These are phyloP conservation scores for Plumapathes pennacea DNA, from an alignment of 92 coral and sea anemone species.

Conservation along the genomic window DNA sequence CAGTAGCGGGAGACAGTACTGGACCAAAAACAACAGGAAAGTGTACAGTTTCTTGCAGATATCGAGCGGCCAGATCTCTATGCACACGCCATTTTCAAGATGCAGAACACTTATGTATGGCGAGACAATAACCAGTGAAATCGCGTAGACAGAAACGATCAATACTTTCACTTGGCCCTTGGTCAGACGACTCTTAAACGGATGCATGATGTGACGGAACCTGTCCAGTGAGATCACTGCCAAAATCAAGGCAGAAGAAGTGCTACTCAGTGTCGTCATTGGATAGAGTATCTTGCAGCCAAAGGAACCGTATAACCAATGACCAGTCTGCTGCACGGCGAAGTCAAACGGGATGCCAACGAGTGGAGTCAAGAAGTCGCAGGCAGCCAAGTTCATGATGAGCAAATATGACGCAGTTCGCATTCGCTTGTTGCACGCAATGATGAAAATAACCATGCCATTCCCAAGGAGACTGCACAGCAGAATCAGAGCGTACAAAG, in stretches of 20 bases:
- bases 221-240: conserved; percentile 93
- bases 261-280: conserved; percentile 66
- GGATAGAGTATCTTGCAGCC: conserved; percentile 89
- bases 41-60: conserved; percentile 68
- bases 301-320: conserved; percentile 80
- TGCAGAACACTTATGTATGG: conserved; percentile 72
- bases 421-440: conserved; percentile 67
- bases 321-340: conserved; percentile 56
- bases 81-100: conserved; percentile 38
- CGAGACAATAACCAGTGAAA: conserved; percentile 58
- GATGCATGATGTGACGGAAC: conserved; percentile 89
- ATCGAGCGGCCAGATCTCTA: conserved; percentile 67
- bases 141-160: conserved; percentile 46
- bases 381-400: conserved; percentile 80
- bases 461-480: conserved; percentile 83
- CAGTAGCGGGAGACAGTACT: conserved; percentile 71
- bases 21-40: conserved; percentile 59
- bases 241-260: conserved; percentile 79
- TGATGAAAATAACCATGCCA: conserved; percentile 77
- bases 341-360: conserved; percentile 85
- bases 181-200: conserved; percentile 78
- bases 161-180: conserved; percentile 62
- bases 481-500: conserved; percentile 65
- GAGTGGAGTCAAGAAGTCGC: conserved; percentile 87
- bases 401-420: conserved; percentile 71